Evolutionary conservation across 2,113 vertebrate species (phyloP), one percentile per base, ranked within the genome.

Genomic region (Pollachius pollachius): DNA sequence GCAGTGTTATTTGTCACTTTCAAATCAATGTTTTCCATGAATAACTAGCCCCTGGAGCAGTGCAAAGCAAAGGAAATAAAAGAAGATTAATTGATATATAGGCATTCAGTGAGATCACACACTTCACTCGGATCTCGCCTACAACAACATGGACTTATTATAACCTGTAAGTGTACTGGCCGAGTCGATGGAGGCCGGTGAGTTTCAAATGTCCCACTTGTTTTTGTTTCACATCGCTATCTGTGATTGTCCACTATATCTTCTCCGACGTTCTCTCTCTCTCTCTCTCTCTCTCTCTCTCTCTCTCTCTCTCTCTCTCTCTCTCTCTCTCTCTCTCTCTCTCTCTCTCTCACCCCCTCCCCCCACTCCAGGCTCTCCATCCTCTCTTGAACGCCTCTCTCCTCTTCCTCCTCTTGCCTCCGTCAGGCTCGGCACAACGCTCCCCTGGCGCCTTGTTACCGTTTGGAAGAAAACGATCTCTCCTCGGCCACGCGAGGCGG

Each of bases 371-470:
- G 4, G 30, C 30, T 34, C 48, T 70, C 23, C 41, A 30, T 70
- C 61, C 48, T 61, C 16, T 18, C 30, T 41, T 17, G 60, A 27
- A 23, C 56, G 37, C 41, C 68, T 59, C 56, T 61, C 18, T 21
- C 23, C 48, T 63, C 19, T 57, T 58, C 18, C 37, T 67, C 30
- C 54, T 69, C 65, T 70, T 60, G 61, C 68, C 71, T 67, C 54
- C 81, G 84, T 77, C 76, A 69, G 66, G 74, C 75, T 70, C 64
- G n/a, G 73, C 72, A 66, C 87, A 48, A 80, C 94, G 94, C 93
- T 98, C 96, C 96, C 96, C 84, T 87, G 93, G 92, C 90, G 94
- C 95, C 96, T 98, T 95, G 95, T 99, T 98, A 98, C 91, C 88
- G 91, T 92, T 93, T 94, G 91, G 90, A 93, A 92, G 19, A 88